Conservation (phyloP, 23 tunicate species). For the Trididemnum nubilum region DNA sequence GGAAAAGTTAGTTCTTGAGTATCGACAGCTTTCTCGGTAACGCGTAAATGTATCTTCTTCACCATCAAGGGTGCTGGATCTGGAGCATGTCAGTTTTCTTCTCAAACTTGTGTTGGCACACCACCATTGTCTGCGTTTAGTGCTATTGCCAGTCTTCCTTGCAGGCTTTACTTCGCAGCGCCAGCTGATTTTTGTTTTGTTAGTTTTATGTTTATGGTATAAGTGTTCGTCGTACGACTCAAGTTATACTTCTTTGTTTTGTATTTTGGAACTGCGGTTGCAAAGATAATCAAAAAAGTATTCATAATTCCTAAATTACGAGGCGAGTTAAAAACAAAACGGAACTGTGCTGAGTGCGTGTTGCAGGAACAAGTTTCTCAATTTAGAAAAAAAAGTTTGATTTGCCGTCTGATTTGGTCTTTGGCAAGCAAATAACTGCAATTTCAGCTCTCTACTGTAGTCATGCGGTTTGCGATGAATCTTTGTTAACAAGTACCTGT, state of each 20-base stretch:
- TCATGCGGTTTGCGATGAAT: no score
- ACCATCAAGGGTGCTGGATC: conserved; percentile 26
- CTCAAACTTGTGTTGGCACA: conserved; percentile 9
- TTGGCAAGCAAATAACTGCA: no score
- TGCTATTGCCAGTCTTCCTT: not conserved
- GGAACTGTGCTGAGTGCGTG: no score
- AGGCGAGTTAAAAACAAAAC: no score
- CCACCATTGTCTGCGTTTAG: conserved; percentile 14
- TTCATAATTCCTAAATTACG: no score
- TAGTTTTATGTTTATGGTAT: conserved; percentile 9
- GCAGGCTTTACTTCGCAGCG: conserved; percentile 4
- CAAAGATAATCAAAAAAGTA: no score
- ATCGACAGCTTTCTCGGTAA: conserved; percentile 20
- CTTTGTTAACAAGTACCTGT: no score
- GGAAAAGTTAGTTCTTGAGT: conserved; percentile 15
- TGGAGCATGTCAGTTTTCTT: conserved; percentile 14
- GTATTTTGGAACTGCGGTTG: no score
- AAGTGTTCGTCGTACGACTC: conserved; percentile 1
- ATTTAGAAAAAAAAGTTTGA: no score
- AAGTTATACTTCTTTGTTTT: not conserved
- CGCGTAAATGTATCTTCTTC: conserved; percentile 21
- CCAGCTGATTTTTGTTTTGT: conserved; percentile 1
- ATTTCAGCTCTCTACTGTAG: no score
- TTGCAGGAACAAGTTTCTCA: no score
- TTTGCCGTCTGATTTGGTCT: no score